Base-by-base conservation (phyloP, 2,888 invertebrate species). In the Eilema griseolum region DNA sequence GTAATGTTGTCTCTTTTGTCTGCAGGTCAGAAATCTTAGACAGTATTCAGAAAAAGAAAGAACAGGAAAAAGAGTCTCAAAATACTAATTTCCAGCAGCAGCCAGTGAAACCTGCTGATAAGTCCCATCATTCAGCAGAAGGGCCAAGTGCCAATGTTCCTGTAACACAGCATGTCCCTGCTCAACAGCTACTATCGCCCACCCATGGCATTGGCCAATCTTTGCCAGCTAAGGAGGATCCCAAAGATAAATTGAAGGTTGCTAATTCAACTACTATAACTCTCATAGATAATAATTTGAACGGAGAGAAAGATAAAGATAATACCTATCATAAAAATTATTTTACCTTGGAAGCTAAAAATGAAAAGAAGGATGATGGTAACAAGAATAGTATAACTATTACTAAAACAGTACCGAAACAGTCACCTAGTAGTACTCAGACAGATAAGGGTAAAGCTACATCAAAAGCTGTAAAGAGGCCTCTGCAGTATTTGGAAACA, bases 401-500 rank as follows among this genome's bases (percentile, higher is more conserved):
- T 89, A 94, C 95, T 56, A 90, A 94, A 73, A 92, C 95, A 71
- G 77, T 89, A 12, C 88, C 92, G 2, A 95, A 95, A 74, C 92
- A 91, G 75, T 91, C 93, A 0, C 90, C 93, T 3, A 86, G 89
- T 20, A 84, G 82, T 71, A 86, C 81, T 61, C 91, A 89, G 72
- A 76, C 79, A 16, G 94, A 94, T 26, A 94, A 95, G 70, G 67
- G 86, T 12, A 94, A 94, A 77, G 84, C 74, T 31, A 86, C 87
- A 57, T 76, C 82, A 7, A 95, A 95, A 73, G 77, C 90, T 2
- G 77, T 86, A 0, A 95, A 94, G 77, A 87, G 95, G 69, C 95
- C 95, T 0, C 83, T 97, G 67, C 97, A 97, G 96, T 97, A 97
- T 84, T 90, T 97, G 76, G 97, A 97, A 87, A 97, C 97, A 0